phyloP scores from a whole-genome alignment of 2,888 invertebrate species.

The Camponotus fellah region DNA sequence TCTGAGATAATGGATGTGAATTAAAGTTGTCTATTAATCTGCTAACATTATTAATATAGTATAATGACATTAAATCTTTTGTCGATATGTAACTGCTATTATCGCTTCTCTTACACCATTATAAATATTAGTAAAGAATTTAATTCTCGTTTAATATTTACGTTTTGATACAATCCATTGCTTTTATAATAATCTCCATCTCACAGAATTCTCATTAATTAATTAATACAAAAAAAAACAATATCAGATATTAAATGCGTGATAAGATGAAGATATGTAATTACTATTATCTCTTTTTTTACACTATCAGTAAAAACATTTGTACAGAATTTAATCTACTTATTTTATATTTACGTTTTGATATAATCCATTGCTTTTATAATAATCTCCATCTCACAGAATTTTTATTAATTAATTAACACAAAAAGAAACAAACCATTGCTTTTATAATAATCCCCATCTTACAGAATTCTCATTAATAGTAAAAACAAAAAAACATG shows the following conservation, averaged over 20 bases:
- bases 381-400: too few relatives aligned
- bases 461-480: too few relatives aligned
- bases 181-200: not conserved
- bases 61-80: not conserved
- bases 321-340: constrained; percentile 1
- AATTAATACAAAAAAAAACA: not conserved
- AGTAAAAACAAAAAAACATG: too few relatives aligned
- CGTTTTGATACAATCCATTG: not conserved
- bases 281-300: too few relatives aligned
- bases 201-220: not conserved
- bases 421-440: not conserved
- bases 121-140: constrained; percentile 6
- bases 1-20: not conserved
- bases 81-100: not conserved
- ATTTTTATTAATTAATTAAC: not conserved
- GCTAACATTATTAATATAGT: not conserved
- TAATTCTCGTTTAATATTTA: not conserved
- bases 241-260: too few relatives aligned
- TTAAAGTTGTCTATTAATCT: not conserved
- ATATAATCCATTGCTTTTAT: not conserved
- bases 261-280: too few relatives aligned
- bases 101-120: not conserved
- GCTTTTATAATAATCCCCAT: too few relatives aligned
- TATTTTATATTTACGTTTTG: not conserved
- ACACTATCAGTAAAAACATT: not conserved